A percentile compares a stretch with the other conserved stretches of the same genome.
These are phyloP conservation scores for Protonemura montana DNA, from an alignment of 2,888 invertebrate species.

Conservation along the genomic window DNA sequence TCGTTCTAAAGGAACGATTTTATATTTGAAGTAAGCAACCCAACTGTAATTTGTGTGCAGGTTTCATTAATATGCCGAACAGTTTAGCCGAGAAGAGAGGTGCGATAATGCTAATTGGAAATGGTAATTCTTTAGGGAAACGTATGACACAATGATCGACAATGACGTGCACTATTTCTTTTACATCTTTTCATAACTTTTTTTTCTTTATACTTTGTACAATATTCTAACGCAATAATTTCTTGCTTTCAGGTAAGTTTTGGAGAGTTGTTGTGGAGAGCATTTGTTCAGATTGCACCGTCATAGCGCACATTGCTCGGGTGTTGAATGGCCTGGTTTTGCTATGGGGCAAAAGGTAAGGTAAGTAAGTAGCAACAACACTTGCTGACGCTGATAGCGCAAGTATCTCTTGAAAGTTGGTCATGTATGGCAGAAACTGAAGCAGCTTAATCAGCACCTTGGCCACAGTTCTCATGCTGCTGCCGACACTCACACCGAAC, in stretches of 20 bases:
- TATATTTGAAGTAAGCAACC: not conserved
- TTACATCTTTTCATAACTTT: not conserved
- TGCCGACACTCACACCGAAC: not conserved
- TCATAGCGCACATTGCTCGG: not conserved
- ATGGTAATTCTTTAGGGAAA: not conserved
- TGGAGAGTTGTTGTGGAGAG: not conserved
- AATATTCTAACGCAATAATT: not conserved
- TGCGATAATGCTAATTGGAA: not conserved
- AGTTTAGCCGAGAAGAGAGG: not conserved
- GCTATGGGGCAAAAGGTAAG: not conserved
- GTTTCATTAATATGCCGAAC: not conserved
- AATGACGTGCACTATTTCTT: not conserved
- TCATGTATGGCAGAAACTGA: not conserved
- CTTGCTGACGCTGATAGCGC: not conserved
- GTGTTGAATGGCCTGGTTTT: not conserved
- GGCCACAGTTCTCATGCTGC: not conserved
- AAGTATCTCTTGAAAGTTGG: conserved; percentile 23
- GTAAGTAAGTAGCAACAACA: not conserved
- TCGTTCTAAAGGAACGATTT: not conserved
- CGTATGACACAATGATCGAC: not conserved
- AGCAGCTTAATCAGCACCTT: not conserved
- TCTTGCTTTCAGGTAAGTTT: not conserved
- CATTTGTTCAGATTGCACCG: not conserved
- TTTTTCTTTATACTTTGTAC: not conserved
- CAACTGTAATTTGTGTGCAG: not conserved